Conservation (phyloP, 1,140 invertebrate species). For the Camponotus pennsylvanicus region DNA sequence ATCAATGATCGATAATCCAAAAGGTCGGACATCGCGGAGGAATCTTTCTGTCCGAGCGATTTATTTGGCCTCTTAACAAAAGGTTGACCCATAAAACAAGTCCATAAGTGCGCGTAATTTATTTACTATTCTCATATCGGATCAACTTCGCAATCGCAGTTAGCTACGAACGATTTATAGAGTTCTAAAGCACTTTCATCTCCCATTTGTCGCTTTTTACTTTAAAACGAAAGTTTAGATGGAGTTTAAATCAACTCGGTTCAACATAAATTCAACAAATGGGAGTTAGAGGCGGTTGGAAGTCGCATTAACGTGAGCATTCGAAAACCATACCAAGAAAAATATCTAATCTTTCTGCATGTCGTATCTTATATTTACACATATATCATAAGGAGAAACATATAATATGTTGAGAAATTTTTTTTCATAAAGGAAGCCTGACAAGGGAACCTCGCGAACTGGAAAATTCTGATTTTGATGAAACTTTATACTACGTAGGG, state of each 20-base stretch:
- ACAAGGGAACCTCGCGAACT: too few relatives aligned
- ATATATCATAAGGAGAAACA: neutral
- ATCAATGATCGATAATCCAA: slow-evolving; percentile 29
- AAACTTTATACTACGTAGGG: too few relatives aligned
- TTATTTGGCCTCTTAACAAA: slow-evolving; percentile 47
- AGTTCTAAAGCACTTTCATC: slow-evolving; percentile 21
- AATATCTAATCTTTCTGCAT: neutral
- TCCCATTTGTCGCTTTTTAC: slow-evolving; percentile 17
- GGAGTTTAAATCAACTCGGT: slow-evolving; percentile 31
- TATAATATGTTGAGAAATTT: neutral
- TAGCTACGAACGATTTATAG: slow-evolving; percentile 33
- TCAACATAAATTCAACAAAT: slow-evolving; percentile 2
- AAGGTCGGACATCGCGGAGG: neutral
- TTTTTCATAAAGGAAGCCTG: neutral
- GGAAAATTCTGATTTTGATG: neutral
- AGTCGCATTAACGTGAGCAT: neutral
- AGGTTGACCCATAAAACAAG: slow-evolving; percentile 46
- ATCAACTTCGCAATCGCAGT: slow-evolving; percentile 8
- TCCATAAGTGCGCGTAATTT: slow-evolving; percentile 28
- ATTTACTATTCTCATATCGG: slow-evolving; percentile 22
- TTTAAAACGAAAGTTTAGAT: slow-evolving; percentile 1
- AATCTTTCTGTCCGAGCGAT: slow-evolving; percentile 33
- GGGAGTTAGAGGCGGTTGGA: neutral
- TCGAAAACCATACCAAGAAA: neutral
- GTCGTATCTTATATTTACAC: neutral